phyloP scores from a whole-genome alignment of 2,113 vertebrate species.

The Jacana jacana region DNA sequence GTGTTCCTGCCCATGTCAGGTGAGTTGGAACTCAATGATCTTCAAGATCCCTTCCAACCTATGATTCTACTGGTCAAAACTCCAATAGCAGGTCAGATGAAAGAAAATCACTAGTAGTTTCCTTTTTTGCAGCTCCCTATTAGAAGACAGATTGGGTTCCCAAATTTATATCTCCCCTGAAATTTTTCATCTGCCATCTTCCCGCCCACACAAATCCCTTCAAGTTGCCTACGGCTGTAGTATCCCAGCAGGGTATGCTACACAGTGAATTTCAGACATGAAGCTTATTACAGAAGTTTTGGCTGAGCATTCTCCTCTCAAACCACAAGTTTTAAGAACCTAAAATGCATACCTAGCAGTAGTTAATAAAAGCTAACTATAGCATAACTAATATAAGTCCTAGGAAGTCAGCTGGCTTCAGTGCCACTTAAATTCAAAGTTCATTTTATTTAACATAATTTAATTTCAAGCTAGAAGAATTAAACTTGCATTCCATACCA shows the following conservation, averaged over 20 bases:
- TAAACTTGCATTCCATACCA: constrained; percentile 9
- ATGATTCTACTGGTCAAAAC: neutral
- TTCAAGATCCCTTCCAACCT: too few relatives aligned
- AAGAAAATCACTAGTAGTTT: neutral
- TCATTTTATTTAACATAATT: neutral
- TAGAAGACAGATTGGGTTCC: neutral
- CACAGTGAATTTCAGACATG: neutral
- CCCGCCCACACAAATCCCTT: neutral
- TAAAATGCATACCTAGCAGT: neutral
- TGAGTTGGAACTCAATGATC: too few relatives aligned
- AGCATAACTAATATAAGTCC: neutral
- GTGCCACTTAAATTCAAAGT: neutral
- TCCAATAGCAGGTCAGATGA: neutral
- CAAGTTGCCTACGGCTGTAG: neutral
- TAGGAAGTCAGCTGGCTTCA: neutral
- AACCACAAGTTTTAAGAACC: neutral
- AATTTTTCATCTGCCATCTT: neutral
- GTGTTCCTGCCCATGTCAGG: too few relatives aligned
- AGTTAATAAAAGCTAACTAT: neutral
- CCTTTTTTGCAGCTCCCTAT: neutral
- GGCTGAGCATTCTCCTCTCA: neutral
- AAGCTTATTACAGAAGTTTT: neutral
- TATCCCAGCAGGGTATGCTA: neutral
- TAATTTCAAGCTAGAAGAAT: constrained; percentile 7
- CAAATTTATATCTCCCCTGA: neutral